Evolutionary conservation across 2,113 vertebrate species (phyloP), one percentile per base, ranked within the genome.

Genomic region (Colaptes auratus): DNA sequence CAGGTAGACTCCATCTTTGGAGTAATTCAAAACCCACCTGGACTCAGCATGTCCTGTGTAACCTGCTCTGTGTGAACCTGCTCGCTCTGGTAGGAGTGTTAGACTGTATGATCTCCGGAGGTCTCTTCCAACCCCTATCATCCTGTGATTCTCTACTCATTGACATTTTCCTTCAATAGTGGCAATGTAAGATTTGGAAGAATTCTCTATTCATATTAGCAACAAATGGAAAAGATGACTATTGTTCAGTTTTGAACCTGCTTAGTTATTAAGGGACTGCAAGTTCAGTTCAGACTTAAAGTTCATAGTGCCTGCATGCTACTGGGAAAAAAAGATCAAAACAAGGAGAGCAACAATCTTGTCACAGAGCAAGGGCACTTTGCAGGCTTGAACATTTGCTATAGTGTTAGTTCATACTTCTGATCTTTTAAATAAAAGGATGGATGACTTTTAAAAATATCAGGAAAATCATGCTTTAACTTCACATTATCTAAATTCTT

Each of bases 371-470:
- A 91, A n/a, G 82, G 44, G 90, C 30, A 48, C 13, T 77, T 88
- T 67, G 48, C 46, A 85, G 73, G 35, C 35, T 91, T 63, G 59
- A 66, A 27, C 52, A 85, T 66, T 89, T 93, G 28, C 56, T 83
- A 2, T 50, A 28, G 42, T 71, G 55, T 86, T 91, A 88, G 86
- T 71, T 84, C 64, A 77, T 66, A 35, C 33, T 92, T 92, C 50
- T 94, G 80, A 80, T 90, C 69, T 75, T 91, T 84, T 52, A 64
- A 82, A 91, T 31, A 73, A 89, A 76, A 82, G 15, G 59, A 48
- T 85, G 67, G 82, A 64, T 95, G 66, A 96, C 82, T 82, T 96
- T 86, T 96, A 94, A 86, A 97, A 95, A 93, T 84, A 90, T 74
- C 53, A 76, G 75, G 60, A 84, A 93, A 95, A 85, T 80, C 12